Percentiles rank a stretch among this genome's conserved stretches.
phyloP scores from a whole-genome alignment of 2,888 invertebrate species.

The Anodontia alba region DNA sequence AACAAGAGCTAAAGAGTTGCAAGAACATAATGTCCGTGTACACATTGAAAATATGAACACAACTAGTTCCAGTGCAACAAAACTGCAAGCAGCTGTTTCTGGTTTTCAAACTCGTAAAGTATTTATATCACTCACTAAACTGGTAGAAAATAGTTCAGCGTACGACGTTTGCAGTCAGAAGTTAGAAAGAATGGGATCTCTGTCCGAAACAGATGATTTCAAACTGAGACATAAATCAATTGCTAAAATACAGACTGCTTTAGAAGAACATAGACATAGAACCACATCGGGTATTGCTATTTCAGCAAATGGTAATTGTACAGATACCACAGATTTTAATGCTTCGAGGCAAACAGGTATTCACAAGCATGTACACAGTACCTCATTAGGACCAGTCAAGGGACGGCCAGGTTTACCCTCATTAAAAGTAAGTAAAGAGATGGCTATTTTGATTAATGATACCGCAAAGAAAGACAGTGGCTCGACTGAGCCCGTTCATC shows the following conservation, averaged over 20 bases:
- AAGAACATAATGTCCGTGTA: background rate
- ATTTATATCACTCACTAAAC: constrained; percentile 53
- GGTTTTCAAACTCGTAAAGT: constrained; percentile 51
- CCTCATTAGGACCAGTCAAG: background rate
- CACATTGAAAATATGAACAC: background rate
- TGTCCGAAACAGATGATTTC: constrained; percentile 60
- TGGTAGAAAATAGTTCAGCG: constrained; percentile 29
- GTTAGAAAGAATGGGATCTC: constrained; percentile 52
- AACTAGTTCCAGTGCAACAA: constrained; percentile 20
- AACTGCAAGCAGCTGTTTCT: constrained; percentile 58
- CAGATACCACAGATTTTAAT: background rate
- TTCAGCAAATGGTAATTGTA: background rate
- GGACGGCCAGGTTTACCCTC: background rate
- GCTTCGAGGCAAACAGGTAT: background rate
- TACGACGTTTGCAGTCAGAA: background rate
- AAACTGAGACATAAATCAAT: constrained; percentile 56
- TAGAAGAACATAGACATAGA: constrained; percentile 34
- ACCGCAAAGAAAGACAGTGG: background rate
- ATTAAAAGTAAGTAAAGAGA: background rate
- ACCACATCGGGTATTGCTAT: background rate
- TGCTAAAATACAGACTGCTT: constrained; percentile 51
- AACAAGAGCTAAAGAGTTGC: constrained; percentile 19
- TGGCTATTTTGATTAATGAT: background rate
- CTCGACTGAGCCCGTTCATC: background rate
- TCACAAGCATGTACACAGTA: background rate